These are phyloP conservation scores for Adelphocoris suturalis DNA, from an alignment of 2,888 invertebrate genomes.

Conservation along the genomic window DNA sequence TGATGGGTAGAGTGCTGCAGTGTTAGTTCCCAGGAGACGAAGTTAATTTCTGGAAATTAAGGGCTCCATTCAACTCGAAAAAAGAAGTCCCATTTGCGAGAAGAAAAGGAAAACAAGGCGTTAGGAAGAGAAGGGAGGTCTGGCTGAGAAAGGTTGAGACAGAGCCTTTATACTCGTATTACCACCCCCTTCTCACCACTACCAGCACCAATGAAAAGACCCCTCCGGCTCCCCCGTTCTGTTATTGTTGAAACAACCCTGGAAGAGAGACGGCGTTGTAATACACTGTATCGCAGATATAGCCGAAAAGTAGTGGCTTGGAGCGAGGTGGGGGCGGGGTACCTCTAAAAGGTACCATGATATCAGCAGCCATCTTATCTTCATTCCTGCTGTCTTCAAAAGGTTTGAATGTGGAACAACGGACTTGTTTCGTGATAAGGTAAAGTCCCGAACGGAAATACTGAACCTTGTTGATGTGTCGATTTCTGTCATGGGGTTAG, in stretches of 20 bases:
- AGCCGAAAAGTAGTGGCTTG: background rate
- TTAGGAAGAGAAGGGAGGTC: background rate
- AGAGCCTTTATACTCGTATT: constrained; percentile 44
- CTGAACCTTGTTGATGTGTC: background rate
- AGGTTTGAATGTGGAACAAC: constrained; percentile 30
- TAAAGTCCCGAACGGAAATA: background rate
- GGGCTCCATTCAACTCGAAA: constrained; percentile 43
- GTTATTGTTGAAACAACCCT: constrained; percentile 32
- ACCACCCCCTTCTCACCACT: constrained; percentile 6
- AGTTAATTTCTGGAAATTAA: constrained; percentile 41
- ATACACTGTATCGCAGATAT: constrained; percentile 8
- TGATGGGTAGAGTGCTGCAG: background rate
- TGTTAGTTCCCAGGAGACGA: background rate
- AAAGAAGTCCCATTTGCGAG: constrained; percentile 45
- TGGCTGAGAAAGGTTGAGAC: constrained; percentile 43
- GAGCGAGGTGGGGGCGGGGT: background rate
- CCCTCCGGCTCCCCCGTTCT: background rate
- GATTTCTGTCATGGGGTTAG: background rate
- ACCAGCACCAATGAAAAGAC: constrained; percentile 18
- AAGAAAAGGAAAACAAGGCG: constrained; percentile 19
- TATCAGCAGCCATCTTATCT: constrained; percentile 34
- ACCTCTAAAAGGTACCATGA: background rate
- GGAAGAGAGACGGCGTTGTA: background rate
- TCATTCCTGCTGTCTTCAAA: background rate
- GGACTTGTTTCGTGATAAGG: background rate